Conservation (phyloP, 2,797 vertebrate species). For the Miichthys miiuy region DNA sequence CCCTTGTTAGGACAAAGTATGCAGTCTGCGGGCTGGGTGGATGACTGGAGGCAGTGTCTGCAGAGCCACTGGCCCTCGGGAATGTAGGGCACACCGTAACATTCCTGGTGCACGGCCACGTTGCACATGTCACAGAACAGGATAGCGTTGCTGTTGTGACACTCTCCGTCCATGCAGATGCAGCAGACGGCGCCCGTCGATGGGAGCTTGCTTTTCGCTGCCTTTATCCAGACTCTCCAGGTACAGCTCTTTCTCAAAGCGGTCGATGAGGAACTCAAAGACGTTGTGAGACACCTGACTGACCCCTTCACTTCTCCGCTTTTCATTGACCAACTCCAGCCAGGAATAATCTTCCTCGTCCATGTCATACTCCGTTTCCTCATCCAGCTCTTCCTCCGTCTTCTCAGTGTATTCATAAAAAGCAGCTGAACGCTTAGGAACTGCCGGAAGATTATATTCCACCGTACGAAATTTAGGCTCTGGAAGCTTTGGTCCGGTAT, state of each 20-base stretch:
- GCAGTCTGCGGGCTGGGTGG: constrained; percentile 90
- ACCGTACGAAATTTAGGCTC: constrained; percentile 94
- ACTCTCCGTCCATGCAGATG: constrained; percentile 97
- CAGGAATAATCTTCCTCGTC: constrained; percentile 98
- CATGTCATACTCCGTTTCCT: constrained; percentile 98
- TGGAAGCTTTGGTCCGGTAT: constrained; percentile 83
- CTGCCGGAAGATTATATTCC: constrained; percentile 95
- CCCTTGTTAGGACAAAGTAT: constrained; percentile 97
- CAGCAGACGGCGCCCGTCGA: constrained; percentile 97
- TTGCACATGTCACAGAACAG: constrained; percentile 97
- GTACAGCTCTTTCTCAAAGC: constrained; percentile 96
- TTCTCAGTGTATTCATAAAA: constrained; percentile 95
- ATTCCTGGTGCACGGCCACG: constrained; percentile 97
- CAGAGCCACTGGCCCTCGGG: constrained; percentile 99
- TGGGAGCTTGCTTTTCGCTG: constrained; percentile 89
- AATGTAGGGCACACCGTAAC: constrained; percentile 98
- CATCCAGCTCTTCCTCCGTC: constrained; percentile 94
- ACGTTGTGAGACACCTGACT: constrained; percentile 94
- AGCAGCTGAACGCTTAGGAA: constrained; percentile 88
- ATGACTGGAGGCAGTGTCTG: constrained; percentile 94
- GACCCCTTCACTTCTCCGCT: constrained; percentile 90
- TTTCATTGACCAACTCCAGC: constrained; percentile 96
- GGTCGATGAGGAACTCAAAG: constrained; percentile 97
- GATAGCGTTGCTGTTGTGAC: constrained; percentile 96
- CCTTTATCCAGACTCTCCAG: constrained; percentile 91